These are phyloP conservation scores for Liposcelis brunnea DNA, from an alignment of 2,888 invertebrate species.

Conservation along the genomic window DNA sequence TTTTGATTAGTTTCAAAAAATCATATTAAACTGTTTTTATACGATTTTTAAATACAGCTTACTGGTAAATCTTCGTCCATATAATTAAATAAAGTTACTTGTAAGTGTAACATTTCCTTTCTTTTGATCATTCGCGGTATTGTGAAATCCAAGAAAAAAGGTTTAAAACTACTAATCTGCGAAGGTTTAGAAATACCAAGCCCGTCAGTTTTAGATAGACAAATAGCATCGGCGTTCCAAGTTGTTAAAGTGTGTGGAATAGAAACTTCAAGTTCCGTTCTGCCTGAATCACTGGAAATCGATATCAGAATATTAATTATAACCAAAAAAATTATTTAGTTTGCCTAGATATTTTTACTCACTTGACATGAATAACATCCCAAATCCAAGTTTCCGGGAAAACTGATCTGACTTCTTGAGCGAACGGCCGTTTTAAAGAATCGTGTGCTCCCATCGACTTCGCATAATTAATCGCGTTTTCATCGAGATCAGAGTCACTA, in stretches of 20 bases:
- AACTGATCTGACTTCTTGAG: conserved; percentile 26
- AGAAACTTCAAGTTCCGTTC: conserved; percentile 10
- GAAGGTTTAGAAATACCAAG: conserved; percentile 32
- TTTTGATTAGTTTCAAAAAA: background rate
- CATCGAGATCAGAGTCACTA: too few relatives aligned
- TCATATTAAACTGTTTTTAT: background rate
- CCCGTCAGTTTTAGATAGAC: conserved; percentile 23
- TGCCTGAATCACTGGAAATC: conserved; percentile 11
- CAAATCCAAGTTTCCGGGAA: conserved; percentile 24
- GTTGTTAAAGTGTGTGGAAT: conserved; percentile 28
- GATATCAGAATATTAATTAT: background rate
- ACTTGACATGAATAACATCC: conserved; percentile 16
- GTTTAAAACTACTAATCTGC: conserved; percentile 41
- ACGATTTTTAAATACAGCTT: conserved; percentile 19
- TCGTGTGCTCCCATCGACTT: too few relatives aligned
- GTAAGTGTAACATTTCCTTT: conserved; percentile 43
- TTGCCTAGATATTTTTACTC: conserved; percentile 10
- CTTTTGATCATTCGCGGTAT: conserved; percentile 47
- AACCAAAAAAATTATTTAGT: background rate
- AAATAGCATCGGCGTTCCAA: conserved; percentile 27
- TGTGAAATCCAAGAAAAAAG: conserved; percentile 56
- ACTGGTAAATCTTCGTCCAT: conserved; percentile 50
- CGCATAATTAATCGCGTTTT: too few relatives aligned
- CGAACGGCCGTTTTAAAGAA: too few relatives aligned
- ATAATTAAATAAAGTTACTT: conserved; percentile 55